These are phyloP conservation scores for Tipula unca DNA, from an alignment of 2,888 invertebrate genomes.

Conservation along the genomic window DNA sequence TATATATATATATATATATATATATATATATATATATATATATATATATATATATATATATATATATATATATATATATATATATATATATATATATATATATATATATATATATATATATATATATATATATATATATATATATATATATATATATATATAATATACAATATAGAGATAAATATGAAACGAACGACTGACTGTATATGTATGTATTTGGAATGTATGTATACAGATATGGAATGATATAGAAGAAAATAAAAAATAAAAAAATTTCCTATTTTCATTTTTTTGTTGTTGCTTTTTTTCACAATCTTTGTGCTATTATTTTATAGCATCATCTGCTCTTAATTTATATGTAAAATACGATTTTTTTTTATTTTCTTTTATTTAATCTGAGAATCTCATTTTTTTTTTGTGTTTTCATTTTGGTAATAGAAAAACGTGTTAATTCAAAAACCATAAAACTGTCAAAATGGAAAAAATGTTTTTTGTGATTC, in stretches of 20 bases:
- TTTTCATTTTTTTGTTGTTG: background rate
- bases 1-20: too few relatives aligned
- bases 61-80: too few relatives aligned
- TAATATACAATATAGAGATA: too few relatives aligned
- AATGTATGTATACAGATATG: background rate
- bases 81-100: too few relatives aligned
- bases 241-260: background rate
- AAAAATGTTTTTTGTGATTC: background rate
- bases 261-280: background rate
- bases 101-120: too few relatives aligned
- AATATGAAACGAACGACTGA: background rate
- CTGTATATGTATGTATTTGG: background rate
- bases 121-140: too few relatives aligned
- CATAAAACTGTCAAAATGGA: background rate
- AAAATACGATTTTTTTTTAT: background rate
- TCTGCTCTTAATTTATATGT: background rate
- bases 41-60: too few relatives aligned
- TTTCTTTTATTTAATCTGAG: background rate
- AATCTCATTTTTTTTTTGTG: background rate
- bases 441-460: constrained; percentile 14
- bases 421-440: background rate
- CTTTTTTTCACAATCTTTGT: background rate
- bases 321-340: background rate
- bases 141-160: too few relatives aligned
- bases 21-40: too few relatives aligned